A percentile compares a stretch with the other conserved stretches of the same genome.
These are phyloP conservation scores for Trachelus iudaicus DNA, from an alignment of 2,888 invertebrate species.

Conservation along the genomic window DNA sequence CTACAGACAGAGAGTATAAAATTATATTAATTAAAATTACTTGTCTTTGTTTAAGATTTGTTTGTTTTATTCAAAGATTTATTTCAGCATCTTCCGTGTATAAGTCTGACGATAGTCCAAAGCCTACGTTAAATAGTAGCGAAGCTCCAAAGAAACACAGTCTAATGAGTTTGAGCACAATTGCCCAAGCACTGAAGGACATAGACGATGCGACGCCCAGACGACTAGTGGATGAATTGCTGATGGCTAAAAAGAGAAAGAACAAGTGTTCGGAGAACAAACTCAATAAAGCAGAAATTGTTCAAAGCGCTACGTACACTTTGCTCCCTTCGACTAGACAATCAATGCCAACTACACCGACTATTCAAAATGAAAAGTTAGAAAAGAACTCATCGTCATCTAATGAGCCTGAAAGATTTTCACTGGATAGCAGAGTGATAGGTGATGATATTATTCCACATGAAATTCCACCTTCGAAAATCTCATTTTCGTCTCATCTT, in stretches of 20 bases:
- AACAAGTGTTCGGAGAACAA: conserved; percentile 1
- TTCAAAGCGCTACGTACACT: conserved; percentile 34
- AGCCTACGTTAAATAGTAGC: not conserved
- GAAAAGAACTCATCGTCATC: conserved; percentile 23
- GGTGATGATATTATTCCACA: conserved; percentile 3
- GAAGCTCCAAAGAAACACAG: conserved; percentile 40
- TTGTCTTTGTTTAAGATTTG: not conserved
- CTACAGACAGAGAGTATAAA: conserved; percentile 44
- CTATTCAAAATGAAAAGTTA: conserved; percentile 17
- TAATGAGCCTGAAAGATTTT: conserved; percentile 36
- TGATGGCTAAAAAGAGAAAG: conserved; percentile 46
- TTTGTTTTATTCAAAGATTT: not conserved
- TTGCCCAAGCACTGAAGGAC: conserved; percentile 52
- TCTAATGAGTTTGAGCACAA: conserved; percentile 56
- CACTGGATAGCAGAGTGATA: conserved; percentile 42
- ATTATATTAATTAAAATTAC: too few species aligned
- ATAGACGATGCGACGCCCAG: conserved; percentile 50
- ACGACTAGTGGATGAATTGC: conserved; percentile 53
- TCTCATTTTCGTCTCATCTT: too few species aligned
- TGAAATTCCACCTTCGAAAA: not conserved
- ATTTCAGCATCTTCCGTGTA: conserved; percentile 14
- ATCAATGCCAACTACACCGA: conserved; percentile 37
- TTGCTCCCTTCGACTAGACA: conserved; percentile 27
- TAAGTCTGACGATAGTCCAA: conserved; percentile 24
- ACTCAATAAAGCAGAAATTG: not conserved